Percentiles rank a stretch among this genome's conserved stretches.
Conservation (phyloP, 2,797 vertebrate species). For the Alosa sapidissima region DNA sequence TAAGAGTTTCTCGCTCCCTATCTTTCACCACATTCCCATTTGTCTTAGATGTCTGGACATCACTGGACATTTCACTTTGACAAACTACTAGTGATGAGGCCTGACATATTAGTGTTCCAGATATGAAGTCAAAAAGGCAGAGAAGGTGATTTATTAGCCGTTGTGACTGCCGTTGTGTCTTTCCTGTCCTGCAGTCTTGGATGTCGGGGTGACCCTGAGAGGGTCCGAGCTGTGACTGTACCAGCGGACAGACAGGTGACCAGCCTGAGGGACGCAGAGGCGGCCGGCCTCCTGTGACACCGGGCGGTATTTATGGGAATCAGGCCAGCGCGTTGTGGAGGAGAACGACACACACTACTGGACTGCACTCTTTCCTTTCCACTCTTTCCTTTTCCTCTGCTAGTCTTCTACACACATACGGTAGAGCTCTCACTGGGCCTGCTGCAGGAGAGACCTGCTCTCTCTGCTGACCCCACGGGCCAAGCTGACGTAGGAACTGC, state of each 20-base stretch:
- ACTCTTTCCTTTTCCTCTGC: neutral
- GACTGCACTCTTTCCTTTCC: slow-evolving; percentile 18
- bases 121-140: too few species aligned
- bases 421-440: neutral
- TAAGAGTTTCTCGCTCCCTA: too few species aligned
- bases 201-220: neutral
- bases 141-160: neutral
- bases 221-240: neutral
- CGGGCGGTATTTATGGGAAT: slow-evolving; percentile 26
- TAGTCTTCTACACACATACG: too few species aligned
- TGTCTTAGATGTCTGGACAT: too few species aligned
- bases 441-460: neutral
- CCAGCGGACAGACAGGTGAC: slow-evolving; percentile 46
- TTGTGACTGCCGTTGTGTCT: neutral
- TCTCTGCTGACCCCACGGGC: neutral
- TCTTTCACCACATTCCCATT: too few species aligned
- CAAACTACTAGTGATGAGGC: neutral
- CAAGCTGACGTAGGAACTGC: neutral
- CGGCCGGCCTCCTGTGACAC: neutral
- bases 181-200: neutral
- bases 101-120: neutral
- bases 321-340: slow-evolving; percentile 46
- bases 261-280: slow-evolving; percentile 24
- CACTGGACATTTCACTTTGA: neutral
- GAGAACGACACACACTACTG: slow-evolving; percentile 52